phyloP scores from a whole-genome alignment of 2,888 invertebrate species.

The Neoascia interrupta region DNA sequence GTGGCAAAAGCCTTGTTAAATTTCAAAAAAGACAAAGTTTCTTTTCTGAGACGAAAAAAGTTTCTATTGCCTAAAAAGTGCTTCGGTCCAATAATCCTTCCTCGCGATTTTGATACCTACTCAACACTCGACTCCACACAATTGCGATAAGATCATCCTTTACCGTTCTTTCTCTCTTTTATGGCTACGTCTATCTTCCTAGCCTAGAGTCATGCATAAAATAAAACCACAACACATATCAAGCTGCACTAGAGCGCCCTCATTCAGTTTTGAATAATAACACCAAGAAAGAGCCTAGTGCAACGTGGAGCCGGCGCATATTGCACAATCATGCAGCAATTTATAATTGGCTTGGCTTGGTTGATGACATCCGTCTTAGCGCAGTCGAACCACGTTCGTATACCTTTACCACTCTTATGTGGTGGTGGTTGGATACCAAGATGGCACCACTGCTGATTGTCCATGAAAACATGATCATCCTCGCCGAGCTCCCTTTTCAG shows the following conservation, averaged over 20 bases:
- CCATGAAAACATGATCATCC: not conserved
- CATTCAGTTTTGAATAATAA: slow-evolving; percentile 22
- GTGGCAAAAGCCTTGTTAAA: too few relatives aligned
- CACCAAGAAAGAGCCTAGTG: slow-evolving; percentile 8
- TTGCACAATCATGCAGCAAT: slow-evolving; percentile 64
- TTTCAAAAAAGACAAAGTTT: too few relatives aligned
- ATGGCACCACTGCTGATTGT: slow-evolving; percentile 7
- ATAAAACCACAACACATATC: too few relatives aligned
- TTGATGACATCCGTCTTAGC: slow-evolving; percentile 66
- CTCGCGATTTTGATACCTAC: too few relatives aligned
- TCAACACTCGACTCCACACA: slow-evolving; percentile 16
- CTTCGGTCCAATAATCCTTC: too few relatives aligned
- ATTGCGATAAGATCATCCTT: slow-evolving; percentile 55
- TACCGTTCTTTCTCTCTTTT: slow-evolving; percentile 10
- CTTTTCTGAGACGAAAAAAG: too few relatives aligned
- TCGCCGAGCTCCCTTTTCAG: not conserved
- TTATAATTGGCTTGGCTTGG: slow-evolving; percentile 70
- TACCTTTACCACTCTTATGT: slow-evolving; percentile 34
- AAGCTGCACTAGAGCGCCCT: slow-evolving; percentile 42
- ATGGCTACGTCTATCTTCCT: slow-evolving; percentile 23
- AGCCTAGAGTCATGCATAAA: slow-evolving; percentile 53
- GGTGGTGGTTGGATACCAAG: not conserved
- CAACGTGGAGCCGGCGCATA: slow-evolving; percentile 27
- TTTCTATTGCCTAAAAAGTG: too few relatives aligned
- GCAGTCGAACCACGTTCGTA: slow-evolving; percentile 34